Base-by-base conservation (phyloP, 2,888 invertebrate species). In the Cataglyphis livida region DNA sequence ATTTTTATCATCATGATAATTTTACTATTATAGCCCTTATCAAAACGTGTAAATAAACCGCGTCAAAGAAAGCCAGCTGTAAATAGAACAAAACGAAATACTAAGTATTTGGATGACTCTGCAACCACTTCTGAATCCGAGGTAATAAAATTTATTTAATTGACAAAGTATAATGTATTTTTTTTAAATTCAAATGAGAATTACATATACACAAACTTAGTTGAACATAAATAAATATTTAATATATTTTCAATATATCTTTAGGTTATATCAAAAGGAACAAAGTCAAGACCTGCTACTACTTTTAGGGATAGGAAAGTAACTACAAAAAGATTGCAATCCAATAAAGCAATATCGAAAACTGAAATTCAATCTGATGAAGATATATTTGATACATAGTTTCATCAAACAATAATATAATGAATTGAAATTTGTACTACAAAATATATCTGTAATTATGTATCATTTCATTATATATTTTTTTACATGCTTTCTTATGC, bases 351-450 rank as follows among this genome's bases (percentile, higher is more conserved):
- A 18, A 9, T 25, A 54, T 25, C 32, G 1, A 75, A 48, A 5
- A 18, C 15, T 41, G 25, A 83, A 68, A 74, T 62, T 75, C 83
- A 86, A 32, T 92, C 92, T 59, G 93, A 93, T 10, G 88, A 89
- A 54, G 93, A 93, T 71, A 93, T 93, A 82, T 93, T 93, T 84
- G 89, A 88, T 48, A 35, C 5, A 7, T 87, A 84, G 51, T 41
- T 15, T 48, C 6, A 65, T 25, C 3, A 1, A 57, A 57, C n/a
- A 57, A 75, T 57, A 28, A 21, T 44, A 61, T 41, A 28, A 35
- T 70, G 15, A 64, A 32, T 25, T 25, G 6, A 12, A 32, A 44
- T 44, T 32, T 78, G 3, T 57, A 59, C 44, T 59, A 51, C 9
- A 64, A 57, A 38, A 66, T 51, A 66, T 76, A n/a, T n/a, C 32